Conservation (phyloP, 2,113 vertebrate genomes). For the Phyllostomus hastatus region DNA sequence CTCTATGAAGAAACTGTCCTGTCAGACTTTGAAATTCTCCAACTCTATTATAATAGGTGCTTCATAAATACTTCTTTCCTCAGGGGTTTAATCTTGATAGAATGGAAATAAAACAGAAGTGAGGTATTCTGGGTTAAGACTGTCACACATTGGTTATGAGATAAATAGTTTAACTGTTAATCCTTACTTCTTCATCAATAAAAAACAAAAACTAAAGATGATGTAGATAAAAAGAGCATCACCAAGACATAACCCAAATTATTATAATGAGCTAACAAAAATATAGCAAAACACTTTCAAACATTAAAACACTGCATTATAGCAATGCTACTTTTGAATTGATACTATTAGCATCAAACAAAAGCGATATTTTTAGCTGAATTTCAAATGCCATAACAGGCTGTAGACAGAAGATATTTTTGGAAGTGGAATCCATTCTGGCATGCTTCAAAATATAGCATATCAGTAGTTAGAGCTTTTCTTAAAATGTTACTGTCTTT, state of each 20-base stretch:
- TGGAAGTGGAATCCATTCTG: background rate
- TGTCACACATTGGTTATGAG: background rate
- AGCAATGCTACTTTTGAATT: background rate
- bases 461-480: background rate
- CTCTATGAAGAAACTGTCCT: background rate
- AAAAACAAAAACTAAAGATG: background rate
- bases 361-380: background rate
- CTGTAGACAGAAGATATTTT: background rate
- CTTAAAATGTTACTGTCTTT: background rate
- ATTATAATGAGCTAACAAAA: background rate
- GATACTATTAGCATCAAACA: background rate
- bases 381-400: slow-evolving; percentile 1
- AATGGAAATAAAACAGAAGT: background rate
- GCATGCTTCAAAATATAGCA: background rate
- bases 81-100: background rate
- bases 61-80: background rate
- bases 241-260: background rate
- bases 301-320: background rate
- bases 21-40: background rate
- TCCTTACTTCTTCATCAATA: background rate
- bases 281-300: background rate
- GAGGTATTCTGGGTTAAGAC: background rate
- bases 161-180: background rate
- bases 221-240: background rate
- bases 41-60: background rate